Evolutionary conservation across 2,797 vertebrate genomes (phyloP).

Genomic region (Poliocrania exsul): DNA sequence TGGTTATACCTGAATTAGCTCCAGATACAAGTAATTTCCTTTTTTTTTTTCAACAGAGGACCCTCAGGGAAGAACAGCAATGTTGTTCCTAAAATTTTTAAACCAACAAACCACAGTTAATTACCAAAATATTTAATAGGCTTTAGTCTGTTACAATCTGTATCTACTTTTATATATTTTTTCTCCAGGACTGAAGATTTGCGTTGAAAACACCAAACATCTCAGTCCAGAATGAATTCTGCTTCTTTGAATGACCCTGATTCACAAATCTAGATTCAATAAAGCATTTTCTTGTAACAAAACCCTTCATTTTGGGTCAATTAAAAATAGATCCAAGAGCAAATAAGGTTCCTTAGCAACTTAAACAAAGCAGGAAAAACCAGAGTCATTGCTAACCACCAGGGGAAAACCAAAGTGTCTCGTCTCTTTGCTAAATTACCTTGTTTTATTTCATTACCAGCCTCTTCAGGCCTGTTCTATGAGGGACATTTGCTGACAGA

Average conservation of each 20-base stretch:
- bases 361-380: background rate
- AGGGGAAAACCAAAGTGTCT: background rate
- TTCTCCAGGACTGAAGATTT: background rate
- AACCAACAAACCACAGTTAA: background rate
- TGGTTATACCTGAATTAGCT: background rate
- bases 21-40: background rate
- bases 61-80: background rate
- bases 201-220: background rate
- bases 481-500: background rate
- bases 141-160: background rate
- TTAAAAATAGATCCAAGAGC: slow-evolving; percentile 28
- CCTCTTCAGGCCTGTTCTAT: background rate
- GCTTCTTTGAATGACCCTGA: background rate
- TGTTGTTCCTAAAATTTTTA: background rate
- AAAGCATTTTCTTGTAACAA: background rate
- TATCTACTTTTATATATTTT: background rate
- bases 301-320: background rate
- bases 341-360: slow-evolving; percentile 35
- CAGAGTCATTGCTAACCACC: background rate
- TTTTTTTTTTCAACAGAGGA: background rate
- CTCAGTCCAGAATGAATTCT: background rate
- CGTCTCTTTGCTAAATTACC: background rate
- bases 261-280: background rate
- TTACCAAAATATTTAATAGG: background rate
- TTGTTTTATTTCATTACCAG: slow-evolving; percentile 15